phyloP scores from a whole-genome alignment of 2,113 vertebrate species.

The Suricata suricatta region DNA sequence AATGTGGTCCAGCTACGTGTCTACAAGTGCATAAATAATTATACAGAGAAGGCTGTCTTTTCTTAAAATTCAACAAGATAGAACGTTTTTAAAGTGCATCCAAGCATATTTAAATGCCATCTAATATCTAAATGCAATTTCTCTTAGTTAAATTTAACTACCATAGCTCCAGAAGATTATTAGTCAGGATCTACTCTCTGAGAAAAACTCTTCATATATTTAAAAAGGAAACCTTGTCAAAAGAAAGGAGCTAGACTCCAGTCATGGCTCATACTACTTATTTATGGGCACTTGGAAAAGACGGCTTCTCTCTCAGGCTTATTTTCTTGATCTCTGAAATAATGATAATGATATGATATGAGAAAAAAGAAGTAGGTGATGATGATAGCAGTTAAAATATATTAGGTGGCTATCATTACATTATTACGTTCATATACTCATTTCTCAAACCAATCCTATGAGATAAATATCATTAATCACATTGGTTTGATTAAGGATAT shows the following conservation, averaged over 20 bases:
- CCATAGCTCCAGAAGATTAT: neutral
- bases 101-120: conserved; percentile 25
- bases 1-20: conserved; percentile 14
- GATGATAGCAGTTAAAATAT: neutral
- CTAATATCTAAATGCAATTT: neutral
- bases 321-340: conserved; percentile 36
- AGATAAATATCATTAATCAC: neutral
- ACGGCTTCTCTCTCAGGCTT: neutral
- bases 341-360: neutral
- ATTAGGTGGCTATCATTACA: neutral
- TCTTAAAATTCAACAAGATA: conserved; percentile 37
- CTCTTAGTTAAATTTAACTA: conserved; percentile 31
- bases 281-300: neutral
- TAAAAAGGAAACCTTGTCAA: neutral
- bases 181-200: neutral
- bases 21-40: neutral
- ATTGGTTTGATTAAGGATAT: neutral
- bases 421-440: neutral
- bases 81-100: neutral
- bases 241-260: neutral
- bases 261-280: neutral
- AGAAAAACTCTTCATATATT: neutral
- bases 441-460: neutral
- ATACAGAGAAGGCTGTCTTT: neutral
- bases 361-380: neutral